These are phyloP conservation scores for Macrosiphum euphorbiae DNA, from an alignment of 2,888 invertebrate genomes.

Conservation along the genomic window DNA sequence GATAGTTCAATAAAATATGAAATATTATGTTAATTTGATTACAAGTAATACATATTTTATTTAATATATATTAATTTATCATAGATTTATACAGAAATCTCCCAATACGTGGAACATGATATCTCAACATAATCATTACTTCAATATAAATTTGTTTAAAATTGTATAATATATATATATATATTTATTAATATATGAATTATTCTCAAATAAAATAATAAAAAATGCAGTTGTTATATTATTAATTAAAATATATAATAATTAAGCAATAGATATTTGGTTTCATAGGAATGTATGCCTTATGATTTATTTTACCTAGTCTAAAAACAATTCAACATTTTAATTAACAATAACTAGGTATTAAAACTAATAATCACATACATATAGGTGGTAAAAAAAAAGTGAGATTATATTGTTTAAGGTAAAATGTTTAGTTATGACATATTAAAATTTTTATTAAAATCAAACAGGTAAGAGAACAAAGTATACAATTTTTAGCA, in stretches of 20 bases:
- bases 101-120: background rate
- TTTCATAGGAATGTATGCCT: slow-evolving; percentile 7
- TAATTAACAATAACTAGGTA: background rate
- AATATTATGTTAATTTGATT: background rate
- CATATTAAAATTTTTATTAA: slow-evolving; percentile 12
- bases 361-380: slow-evolving; percentile 29
- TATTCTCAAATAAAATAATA: background rate
- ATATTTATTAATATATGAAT: background rate
- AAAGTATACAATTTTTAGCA: background rate
- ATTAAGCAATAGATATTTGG: slow-evolving; percentile 7
- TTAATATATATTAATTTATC: background rate
- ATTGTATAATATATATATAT: background rate
- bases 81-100: background rate
- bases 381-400: background rate
- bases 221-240: background rate
- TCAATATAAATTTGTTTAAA: background rate
- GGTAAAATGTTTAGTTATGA: background rate
- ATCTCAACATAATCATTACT: background rate
- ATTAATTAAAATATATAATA: background rate
- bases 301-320: background rate
- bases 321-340: background rate
- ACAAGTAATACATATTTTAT: background rate
- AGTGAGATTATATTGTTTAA: background rate
- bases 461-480: background rate
- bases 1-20: background rate